phyloP scores from a whole-genome alignment of 2,888 invertebrate species.

The Disparrhopalites patrizii region DNA sequence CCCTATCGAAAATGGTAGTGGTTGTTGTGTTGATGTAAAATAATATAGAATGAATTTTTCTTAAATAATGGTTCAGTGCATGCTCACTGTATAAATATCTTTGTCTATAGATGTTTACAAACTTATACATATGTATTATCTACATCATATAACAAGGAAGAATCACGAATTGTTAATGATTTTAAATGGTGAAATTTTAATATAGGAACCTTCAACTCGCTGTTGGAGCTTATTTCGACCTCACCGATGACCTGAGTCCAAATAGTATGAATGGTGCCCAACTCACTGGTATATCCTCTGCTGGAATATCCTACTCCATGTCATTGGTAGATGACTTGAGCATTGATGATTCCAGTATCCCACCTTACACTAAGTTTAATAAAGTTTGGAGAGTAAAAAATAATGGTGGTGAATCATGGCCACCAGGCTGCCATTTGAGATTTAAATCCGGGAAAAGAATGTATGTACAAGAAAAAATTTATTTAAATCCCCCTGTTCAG shows the following conservation, averaged over 20 bases:
- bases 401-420: conserved; percentile 82
- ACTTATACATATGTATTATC: too few species aligned
- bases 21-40: too few species aligned
- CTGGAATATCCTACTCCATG: conserved; percentile 65
- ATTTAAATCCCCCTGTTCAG: conserved; percentile 50
- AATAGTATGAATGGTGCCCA: conserved; percentile 16
- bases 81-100: too few species aligned
- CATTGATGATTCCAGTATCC: conserved; percentile 70
- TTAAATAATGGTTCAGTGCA: too few species aligned
- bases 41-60: too few species aligned
- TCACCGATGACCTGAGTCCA: conserved; percentile 53
- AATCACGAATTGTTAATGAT: too few species aligned
- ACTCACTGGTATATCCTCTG: conserved; percentile 27
- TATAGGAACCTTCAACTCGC: conserved; percentile 96
- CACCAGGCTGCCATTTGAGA: conserved; percentile 61
- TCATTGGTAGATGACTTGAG: conserved; percentile 68
- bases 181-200: too few species aligned
- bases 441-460: conserved; percentile 54
- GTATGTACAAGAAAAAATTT: conserved; percentile 51
- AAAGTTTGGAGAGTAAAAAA: conserved; percentile 88
- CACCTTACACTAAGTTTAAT: conserved; percentile 70
- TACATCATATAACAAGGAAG: too few species aligned
- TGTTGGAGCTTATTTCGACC: conserved; percentile 91
- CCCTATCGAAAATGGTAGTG: background rate
- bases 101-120: too few species aligned